Percentiles rank a stretch among this genome's conserved stretches.
These are phyloP conservation scores for Rhimphoctona megacephalus DNA, from an alignment of 2,888 invertebrate genomes.

Conservation along the genomic window DNA sequence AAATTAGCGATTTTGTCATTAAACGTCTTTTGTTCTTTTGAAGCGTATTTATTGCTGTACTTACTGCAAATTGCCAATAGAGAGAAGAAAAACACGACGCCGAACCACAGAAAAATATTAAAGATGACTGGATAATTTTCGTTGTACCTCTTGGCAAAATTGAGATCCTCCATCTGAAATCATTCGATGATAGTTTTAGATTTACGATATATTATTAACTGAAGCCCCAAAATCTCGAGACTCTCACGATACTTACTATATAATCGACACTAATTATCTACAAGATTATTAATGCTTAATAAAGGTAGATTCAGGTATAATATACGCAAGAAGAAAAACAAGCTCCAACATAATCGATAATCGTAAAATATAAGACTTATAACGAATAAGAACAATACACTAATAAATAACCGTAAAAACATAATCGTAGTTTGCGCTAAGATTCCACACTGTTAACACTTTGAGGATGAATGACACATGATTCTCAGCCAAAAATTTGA, in stretches of 20 bases:
- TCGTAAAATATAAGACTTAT: conserved; percentile 28
- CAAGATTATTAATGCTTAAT: conserved; percentile 39
- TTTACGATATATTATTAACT: neutral
- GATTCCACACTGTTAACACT: conserved; percentile 41
- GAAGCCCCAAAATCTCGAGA: conserved; percentile 18
- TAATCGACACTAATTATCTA: conserved; percentile 53
- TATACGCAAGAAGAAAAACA: conserved; percentile 22
- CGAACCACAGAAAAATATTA: conserved; percentile 95
- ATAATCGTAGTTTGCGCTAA: conserved; percentile 6
- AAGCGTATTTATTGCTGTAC: conserved; percentile 71
- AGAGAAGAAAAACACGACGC: conserved; percentile 90
- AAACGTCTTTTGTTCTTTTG: conserved; percentile 24
- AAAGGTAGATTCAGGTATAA: neutral
- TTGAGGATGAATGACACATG: neutral
- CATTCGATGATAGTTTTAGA: conserved; percentile 50
- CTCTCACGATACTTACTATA: conserved; percentile 54
- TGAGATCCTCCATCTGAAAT: conserved; percentile 83
- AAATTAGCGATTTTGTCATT: conserved; percentile 2
- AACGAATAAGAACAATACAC: neutral
- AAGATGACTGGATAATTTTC: conserved; percentile 94
- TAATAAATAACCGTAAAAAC: neutral
- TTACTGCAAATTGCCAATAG: conserved; percentile 90
- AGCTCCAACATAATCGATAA: conserved; percentile 58
- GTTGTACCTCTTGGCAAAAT: conserved; percentile 87
- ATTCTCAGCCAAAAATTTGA: neutral